Conservation (phyloP, 2,113 vertebrate species). For the Neoarius graeffei region DNA sequence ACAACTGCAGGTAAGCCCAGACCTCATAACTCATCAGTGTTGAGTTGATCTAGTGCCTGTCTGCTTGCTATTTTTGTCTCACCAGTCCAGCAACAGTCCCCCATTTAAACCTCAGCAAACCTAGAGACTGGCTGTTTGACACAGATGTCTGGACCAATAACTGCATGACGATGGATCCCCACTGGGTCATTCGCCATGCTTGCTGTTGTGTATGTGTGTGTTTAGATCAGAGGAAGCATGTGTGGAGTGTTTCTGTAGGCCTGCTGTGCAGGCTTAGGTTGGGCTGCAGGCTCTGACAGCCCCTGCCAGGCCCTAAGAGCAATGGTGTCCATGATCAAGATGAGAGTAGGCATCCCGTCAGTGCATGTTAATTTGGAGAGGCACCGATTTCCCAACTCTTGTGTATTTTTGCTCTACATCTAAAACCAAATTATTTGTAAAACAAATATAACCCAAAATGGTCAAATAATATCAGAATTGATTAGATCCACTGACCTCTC, state of each 20-base stretch:
- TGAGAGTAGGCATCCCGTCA: slow-evolving; percentile 36
- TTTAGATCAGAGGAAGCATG: slow-evolving; percentile 37
- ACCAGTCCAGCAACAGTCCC: slow-evolving; percentile 24
- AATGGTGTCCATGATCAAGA: slow-evolving; percentile 53
- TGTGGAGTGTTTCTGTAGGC: slow-evolving; percentile 42
- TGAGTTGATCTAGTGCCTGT: slow-evolving; percentile 42
- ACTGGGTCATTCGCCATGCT: slow-evolving; percentile 39
- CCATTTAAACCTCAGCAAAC: slow-evolving; percentile 1
- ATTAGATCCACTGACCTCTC: slow-evolving; percentile 44
- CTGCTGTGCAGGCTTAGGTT: slow-evolving; percentile 37
- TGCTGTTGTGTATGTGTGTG: slow-evolving; percentile 15
- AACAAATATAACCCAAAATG: neutral
- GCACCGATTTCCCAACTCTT: neutral
- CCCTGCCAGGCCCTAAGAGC: slow-evolving; percentile 34
- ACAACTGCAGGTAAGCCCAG: slow-evolving; percentile 46
- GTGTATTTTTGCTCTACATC: neutral
- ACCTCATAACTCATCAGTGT: slow-evolving; percentile 40
- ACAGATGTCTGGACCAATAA: slow-evolving; percentile 34
- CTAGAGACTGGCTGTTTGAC: slow-evolving; percentile 31
- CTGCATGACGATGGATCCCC: slow-evolving; percentile 22
- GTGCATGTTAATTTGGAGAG: slow-evolving; percentile 44
- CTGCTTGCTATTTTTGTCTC: slow-evolving; percentile 35
- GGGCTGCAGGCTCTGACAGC: slow-evolving; percentile 44
- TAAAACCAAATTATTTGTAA: neutral
- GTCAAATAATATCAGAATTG: neutral